phyloP scores from a whole-genome alignment of 2,888 invertebrate species.

The Agonopterix arenella region DNA sequence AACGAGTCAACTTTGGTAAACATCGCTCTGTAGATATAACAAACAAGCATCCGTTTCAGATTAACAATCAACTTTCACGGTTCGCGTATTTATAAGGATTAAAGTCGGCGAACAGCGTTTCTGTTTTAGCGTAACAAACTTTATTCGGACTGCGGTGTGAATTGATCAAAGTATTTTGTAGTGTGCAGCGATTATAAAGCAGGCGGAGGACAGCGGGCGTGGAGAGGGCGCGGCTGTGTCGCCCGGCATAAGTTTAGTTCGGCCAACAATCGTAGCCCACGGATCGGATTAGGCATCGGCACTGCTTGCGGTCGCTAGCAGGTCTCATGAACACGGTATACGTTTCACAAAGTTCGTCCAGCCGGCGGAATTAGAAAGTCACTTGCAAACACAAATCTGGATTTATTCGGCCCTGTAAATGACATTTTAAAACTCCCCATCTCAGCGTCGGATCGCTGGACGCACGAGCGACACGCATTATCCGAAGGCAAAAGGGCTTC shows the following conservation, averaged over 20 bases:
- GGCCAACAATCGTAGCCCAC: conserved; percentile 49
- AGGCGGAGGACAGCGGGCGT: conserved; percentile 18
- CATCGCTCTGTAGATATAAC: conserved; percentile 28
- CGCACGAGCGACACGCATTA: conserved; percentile 43
- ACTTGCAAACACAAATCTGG: conserved; percentile 69
- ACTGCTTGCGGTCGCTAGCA: conserved; percentile 62
- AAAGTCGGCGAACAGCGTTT: conserved; percentile 54
- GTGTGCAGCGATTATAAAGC: conserved; percentile 57
- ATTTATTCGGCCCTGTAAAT: conserved; percentile 61
- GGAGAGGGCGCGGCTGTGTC: background rate
- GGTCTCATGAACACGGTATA: conserved; percentile 68
- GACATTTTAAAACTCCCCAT: conserved; percentile 60
- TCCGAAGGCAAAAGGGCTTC: conserved; percentile 34
- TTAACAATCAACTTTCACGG: conserved; percentile 56
- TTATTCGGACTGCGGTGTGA: conserved; percentile 61
- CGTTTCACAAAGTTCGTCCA: conserved; percentile 70
- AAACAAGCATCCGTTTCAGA: conserved; percentile 48
- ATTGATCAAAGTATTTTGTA: conserved; percentile 68
- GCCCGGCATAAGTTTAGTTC: conserved; percentile 48
- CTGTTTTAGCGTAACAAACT: conserved; percentile 61
- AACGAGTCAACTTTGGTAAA: conserved; percentile 17
- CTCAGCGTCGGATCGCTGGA: conserved; percentile 31
- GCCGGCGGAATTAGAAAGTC: conserved; percentile 69
- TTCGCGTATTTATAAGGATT: conserved; percentile 44
- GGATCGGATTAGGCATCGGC: conserved; percentile 64